phyloP scores from a whole-genome alignment of 2,797 vertebrate genomes.

The Bovichtus variegatus region DNA sequence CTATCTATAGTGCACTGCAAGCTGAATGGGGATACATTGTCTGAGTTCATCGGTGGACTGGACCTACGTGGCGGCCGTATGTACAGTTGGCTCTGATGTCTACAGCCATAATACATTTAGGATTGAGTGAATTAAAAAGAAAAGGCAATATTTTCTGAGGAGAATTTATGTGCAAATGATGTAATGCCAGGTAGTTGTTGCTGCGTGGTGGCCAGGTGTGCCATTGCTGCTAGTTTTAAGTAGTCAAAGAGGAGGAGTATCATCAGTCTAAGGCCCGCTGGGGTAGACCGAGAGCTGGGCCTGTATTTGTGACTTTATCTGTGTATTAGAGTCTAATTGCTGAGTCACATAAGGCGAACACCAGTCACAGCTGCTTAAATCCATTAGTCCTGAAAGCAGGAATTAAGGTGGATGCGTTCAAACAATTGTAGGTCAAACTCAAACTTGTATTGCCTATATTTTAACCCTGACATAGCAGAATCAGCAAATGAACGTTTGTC shows the following conservation, averaged over 20 bases:
- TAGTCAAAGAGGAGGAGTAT: not conserved
- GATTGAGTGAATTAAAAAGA: not conserved
- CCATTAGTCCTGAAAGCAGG: too few species aligned
- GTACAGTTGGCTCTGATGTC: conserved; percentile 42
- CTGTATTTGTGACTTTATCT: not conserved
- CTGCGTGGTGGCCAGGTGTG: not conserved
- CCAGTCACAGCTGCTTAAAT: too few species aligned
- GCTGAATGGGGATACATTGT: fast-evolving
- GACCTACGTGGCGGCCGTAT: conserved; percentile 75
- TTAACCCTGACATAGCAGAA: not conserved
- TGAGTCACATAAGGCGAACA: too few species aligned
- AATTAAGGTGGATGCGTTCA: too few species aligned
- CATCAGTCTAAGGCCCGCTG: too few species aligned
- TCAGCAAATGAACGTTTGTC: too few species aligned
- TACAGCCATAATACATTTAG: not conserved
- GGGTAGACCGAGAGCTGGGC: not conserved
- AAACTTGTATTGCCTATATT: not conserved
- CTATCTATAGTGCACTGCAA: conserved; percentile 71
- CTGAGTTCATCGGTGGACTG: conserved; percentile 75
- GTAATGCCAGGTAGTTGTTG: too few species aligned
- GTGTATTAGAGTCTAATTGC: not conserved
- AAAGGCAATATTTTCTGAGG: not conserved
- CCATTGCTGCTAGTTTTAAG: not conserved
- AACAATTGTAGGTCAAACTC: too few species aligned
- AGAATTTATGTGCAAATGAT: not conserved